Conservation (phyloP, 2,888 invertebrate genomes). For the Nezara viridula region DNA sequence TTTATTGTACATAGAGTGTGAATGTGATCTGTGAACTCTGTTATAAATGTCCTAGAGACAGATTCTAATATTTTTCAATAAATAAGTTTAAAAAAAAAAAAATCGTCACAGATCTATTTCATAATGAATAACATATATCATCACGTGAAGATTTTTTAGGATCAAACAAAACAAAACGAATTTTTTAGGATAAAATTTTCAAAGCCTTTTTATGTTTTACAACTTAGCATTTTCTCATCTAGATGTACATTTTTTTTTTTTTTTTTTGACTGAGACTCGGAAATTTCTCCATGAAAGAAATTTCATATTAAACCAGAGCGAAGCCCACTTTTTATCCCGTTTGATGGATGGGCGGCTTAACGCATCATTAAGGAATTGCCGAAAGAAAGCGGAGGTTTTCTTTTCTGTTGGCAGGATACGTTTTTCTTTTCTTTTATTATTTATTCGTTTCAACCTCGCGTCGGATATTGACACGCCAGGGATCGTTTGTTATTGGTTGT, state of each 20-base stretch:
- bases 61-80: too few species aligned
- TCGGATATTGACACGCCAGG: neutral
- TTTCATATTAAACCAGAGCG: neutral
- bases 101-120: too few species aligned
- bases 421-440: neutral
- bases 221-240: neutral
- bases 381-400: neutral
- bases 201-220: too few species aligned
- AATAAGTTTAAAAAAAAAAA: too few species aligned
- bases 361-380: slow-evolving; percentile 30
- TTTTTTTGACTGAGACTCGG: neutral
- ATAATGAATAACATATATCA: too few species aligned
- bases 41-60: too few species aligned
- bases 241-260: neutral
- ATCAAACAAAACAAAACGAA: too few species aligned
- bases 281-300: neutral
- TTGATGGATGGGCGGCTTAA: slow-evolving; percentile 36
- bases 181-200: too few species aligned
- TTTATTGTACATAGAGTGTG: too few species aligned
- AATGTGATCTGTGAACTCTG: too few species aligned
- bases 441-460: neutral
- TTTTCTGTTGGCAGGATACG: neutral
- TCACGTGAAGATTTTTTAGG: too few species aligned
- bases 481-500: neutral
- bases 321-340: neutral